Percentiles rank a stretch among this genome's conserved stretches.
Conservation (phyloP, 2,113 vertebrate species). For the Alosa alosa region DNA sequence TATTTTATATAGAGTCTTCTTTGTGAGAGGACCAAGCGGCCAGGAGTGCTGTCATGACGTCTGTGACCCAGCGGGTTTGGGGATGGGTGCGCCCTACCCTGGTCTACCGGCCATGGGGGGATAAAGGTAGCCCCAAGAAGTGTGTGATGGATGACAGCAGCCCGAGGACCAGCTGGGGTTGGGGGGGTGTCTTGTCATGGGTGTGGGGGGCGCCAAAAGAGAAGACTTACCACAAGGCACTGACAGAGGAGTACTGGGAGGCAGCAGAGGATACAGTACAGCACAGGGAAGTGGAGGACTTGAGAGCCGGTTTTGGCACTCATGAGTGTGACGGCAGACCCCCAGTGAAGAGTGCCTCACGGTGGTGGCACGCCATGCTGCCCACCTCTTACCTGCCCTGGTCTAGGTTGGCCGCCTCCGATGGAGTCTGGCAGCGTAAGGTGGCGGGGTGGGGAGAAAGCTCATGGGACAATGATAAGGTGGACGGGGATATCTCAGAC, state of each 20-base stretch:
- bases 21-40: not conserved
- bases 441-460: slow-evolving; percentile 21
- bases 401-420: slow-evolving; percentile 28
- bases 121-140: slow-evolving; percentile 13
- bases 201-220: slow-evolving; percentile 58
- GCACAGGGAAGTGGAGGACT: slow-evolving; percentile 50
- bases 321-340: not conserved
- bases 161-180: slow-evolving; percentile 21
- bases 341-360: slow-evolving; percentile 8
- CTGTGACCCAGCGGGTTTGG: slow-evolving; percentile 63
- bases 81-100: slow-evolving; percentile 62
- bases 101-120: slow-evolving; percentile 55
- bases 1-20: not conserved
- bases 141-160: slow-evolving; percentile 17
- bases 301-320: slow-evolving; percentile 27
- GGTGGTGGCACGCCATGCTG: slow-evolving; percentile 65
- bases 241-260: slow-evolving; percentile 68
- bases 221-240: slow-evolving; percentile 41
- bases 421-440: slow-evolving; percentile 23
- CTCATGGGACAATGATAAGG: slow-evolving; percentile 41
- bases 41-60: slow-evolving; percentile 53
- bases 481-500: slow-evolving; percentile 64
- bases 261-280: slow-evolving; percentile 61
- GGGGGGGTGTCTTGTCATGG: slow-evolving; percentile 57
- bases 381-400: slow-evolving; percentile 51